Evolutionary conservation across 2,113 vertebrate genomes (phyloP).

Genomic region (Lonchura striata): DNA sequence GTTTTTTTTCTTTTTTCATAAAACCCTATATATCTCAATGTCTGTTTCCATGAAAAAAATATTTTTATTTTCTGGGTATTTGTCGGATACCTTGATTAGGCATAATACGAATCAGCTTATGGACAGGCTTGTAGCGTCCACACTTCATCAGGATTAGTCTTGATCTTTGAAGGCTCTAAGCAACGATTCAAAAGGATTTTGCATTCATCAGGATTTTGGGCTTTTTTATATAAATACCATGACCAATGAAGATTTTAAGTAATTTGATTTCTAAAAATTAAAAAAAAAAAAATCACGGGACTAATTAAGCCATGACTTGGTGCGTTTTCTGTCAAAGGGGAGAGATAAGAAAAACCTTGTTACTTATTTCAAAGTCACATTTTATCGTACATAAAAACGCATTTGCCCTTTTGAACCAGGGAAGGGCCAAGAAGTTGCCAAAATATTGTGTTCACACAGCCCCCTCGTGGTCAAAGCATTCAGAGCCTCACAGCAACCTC

Average conservation of each 20-base stretch:
- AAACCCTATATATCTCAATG: not conserved
- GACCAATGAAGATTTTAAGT: not conserved
- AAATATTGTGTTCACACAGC: slow-evolving; percentile 68
- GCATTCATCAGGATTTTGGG: not conserved
- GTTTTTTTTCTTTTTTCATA: not conserved
- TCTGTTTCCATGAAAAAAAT: not conserved
- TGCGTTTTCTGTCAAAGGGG: slow-evolving; percentile 31
- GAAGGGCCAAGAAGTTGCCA: slow-evolving; percentile 61
- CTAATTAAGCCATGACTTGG: slow-evolving; percentile 34
- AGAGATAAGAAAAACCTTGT: slow-evolving; percentile 38
- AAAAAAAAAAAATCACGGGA: not conserved
- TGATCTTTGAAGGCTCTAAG: not conserved
- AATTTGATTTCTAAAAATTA: not conserved
- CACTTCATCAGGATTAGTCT: not conserved
- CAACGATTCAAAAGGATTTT: not conserved
- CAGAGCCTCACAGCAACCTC: not conserved
- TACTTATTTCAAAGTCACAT: slow-evolving; percentile 60
- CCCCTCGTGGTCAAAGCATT: slow-evolving; percentile 61
- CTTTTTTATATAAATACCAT: not conserved
- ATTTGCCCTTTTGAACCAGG: slow-evolving; percentile 70
- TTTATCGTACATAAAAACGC: slow-evolving; percentile 21
- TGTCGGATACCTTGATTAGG: not conserved
- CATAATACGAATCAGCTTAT: not conserved
- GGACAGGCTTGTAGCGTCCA: not conserved
- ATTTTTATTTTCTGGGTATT: not conserved